These are phyloP conservation scores for Neotoma lepida DNA, from an alignment of 2,113 vertebrate genomes.

Conservation along the genomic window DNA sequence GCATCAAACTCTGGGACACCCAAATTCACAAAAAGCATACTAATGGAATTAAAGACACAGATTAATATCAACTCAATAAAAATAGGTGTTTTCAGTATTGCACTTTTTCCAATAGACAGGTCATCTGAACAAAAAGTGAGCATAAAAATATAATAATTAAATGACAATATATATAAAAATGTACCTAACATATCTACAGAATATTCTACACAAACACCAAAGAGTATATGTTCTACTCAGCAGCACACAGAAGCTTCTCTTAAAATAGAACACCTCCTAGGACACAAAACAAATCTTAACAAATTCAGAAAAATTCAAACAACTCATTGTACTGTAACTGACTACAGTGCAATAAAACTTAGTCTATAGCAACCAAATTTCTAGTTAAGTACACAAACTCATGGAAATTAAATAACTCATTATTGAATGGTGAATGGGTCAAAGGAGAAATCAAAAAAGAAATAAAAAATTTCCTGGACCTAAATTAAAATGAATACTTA, in stretches of 20 bases:
- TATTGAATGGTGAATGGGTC: neutral
- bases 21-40: neutral
- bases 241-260: neutral
- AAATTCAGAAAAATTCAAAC: neutral
- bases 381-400: neutral
- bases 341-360: neutral
- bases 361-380: neutral
- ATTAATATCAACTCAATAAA: neutral
- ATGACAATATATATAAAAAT: neutral
- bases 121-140: neutral
- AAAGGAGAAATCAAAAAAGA: neutral
- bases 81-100: neutral
- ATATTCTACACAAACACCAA: neutral
- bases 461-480: neutral
- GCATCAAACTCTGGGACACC: neutral
- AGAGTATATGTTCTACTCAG: neutral
- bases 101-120: neutral
- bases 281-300: neutral
- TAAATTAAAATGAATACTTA: neutral
- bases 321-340: neutral
- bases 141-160: neutral
- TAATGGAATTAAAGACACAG: neutral
- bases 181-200: neutral
- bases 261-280: neutral
- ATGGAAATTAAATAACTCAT: neutral